Conservation (phyloP, 2,888 invertebrate species). For the Luperina testacea region DNA sequence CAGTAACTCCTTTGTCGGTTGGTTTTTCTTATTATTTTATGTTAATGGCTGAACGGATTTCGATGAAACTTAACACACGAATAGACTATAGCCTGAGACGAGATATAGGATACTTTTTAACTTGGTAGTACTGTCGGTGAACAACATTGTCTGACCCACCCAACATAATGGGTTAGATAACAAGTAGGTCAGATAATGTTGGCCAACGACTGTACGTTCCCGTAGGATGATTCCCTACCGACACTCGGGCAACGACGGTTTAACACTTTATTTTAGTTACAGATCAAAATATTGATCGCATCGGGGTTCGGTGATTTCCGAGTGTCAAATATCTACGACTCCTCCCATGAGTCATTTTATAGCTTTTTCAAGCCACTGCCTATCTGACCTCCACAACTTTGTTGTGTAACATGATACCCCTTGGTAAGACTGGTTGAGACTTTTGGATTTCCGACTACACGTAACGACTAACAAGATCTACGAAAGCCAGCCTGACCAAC, state of each 20-base stretch:
- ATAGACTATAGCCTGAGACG: neutral
- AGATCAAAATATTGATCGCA: constrained; percentile 97
- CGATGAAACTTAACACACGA: too few species aligned
- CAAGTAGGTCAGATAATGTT: too few species aligned
- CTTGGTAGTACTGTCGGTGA: too few species aligned
- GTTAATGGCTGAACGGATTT: neutral
- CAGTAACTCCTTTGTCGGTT: neutral
- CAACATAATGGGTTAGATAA: too few species aligned
- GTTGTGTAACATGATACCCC: too few species aligned
- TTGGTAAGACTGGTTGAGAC: neutral
- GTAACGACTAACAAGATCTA: neutral
- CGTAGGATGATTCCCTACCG: too few species aligned
- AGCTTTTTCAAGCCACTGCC: neutral
- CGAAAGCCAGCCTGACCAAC: neutral
- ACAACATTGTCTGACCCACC: too few species aligned
- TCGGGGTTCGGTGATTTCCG: constrained; percentile 96
- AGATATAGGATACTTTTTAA: too few species aligned
- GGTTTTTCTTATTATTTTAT: neutral
- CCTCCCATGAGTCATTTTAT: constrained; percentile 98
- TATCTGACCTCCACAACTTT: neutral
- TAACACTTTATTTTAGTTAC: constrained; percentile 76
- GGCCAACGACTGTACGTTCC: too few species aligned
- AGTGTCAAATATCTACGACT: constrained; percentile 98
- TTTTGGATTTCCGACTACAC: neutral
- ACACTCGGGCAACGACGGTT: too few species aligned